phyloP scores from a whole-genome alignment of 2,888 invertebrate species.

The Hipparchia sbordonii region DNA sequence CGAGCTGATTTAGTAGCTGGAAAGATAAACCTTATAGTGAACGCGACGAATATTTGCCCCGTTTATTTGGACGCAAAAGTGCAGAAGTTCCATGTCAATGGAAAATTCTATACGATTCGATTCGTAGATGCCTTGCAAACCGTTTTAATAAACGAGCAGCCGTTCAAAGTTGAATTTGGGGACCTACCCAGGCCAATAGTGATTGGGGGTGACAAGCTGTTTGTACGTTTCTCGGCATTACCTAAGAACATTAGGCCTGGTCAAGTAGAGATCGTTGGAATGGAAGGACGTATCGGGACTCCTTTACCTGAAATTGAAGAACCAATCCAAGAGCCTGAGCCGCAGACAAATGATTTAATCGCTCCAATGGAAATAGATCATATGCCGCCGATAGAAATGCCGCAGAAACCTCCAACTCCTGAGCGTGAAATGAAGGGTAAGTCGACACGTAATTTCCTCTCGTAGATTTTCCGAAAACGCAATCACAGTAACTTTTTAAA shows the following conservation, averaged over 20 bases:
- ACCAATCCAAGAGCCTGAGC: slow-evolving; percentile 45
- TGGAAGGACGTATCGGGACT: slow-evolving; percentile 83
- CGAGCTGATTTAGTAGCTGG: slow-evolving; percentile 92
- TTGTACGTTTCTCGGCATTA: slow-evolving; percentile 90
- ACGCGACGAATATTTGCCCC: slow-evolving; percentile 90
- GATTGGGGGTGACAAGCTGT: slow-evolving; percentile 89
- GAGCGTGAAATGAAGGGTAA: slow-evolving; percentile 70
- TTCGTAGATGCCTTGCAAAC: slow-evolving; percentile 91
- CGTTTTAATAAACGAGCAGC: slow-evolving; percentile 90
- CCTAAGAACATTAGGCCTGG: slow-evolving; percentile 89
- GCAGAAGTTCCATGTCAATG: slow-evolving; percentile 90
- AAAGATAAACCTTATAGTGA: slow-evolving; percentile 91
- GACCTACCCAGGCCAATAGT: slow-evolving; percentile 91
- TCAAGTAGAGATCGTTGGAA: slow-evolving; percentile 86
- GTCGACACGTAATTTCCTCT: background rate
- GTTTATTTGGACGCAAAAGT: slow-evolving; percentile 92
- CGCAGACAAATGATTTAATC: slow-evolving; percentile 41
- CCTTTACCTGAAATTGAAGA: slow-evolving; percentile 2
- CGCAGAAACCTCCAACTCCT: slow-evolving; percentile 66
- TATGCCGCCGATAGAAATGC: slow-evolving; percentile 47
- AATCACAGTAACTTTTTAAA: too few species aligned
- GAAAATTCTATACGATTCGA: slow-evolving; percentile 88
- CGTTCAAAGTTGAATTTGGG: slow-evolving; percentile 91
- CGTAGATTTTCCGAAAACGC: background rate
- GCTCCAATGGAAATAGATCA: slow-evolving; percentile 57